Evolutionary conservation across 2,113 vertebrate species (phyloP).

Genomic region (Gulo gulo): DNA sequence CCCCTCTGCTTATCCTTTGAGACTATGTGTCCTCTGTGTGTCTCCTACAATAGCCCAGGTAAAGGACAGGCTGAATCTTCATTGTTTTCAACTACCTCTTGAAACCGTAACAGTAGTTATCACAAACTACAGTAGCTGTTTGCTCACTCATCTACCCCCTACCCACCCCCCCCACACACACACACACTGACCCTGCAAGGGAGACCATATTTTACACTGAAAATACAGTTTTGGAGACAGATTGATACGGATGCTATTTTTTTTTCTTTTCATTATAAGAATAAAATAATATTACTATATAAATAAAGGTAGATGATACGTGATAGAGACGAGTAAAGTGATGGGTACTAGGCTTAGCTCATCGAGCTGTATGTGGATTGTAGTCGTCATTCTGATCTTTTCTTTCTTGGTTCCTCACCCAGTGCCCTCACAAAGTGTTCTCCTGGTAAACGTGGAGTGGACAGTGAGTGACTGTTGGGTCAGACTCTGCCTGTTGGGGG

Average conservation of each 20-base stretch:
- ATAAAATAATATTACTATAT: neutral
- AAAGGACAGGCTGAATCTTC: neutral
- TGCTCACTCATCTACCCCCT: fast-evolving
- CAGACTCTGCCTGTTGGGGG: neutral
- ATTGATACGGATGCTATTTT: neutral
- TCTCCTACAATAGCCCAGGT: neutral
- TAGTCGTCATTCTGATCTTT: neutral
- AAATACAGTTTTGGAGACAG: neutral
- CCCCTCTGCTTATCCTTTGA: neutral
- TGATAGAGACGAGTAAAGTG: neutral
- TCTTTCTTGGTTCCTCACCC: neutral
- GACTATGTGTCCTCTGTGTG: neutral
- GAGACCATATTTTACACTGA: neutral
- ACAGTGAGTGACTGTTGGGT: neutral
- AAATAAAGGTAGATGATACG: neutral
- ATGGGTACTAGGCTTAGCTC: neutral
- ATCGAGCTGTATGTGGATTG: neutral
- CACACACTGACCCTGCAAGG: neutral
- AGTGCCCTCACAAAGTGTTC: too few relatives aligned
- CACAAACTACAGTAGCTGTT: neutral
- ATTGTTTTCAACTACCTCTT: neutral
- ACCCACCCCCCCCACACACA: too few relatives aligned
- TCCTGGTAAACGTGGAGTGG: neutral
- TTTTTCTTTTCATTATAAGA: neutral
- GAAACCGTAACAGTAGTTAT: neutral